Evolutionary conservation across 1,140 invertebrate species (phyloP), one percentile per base, ranked within the genome.

Genomic region (Ceratina japonica): DNA sequence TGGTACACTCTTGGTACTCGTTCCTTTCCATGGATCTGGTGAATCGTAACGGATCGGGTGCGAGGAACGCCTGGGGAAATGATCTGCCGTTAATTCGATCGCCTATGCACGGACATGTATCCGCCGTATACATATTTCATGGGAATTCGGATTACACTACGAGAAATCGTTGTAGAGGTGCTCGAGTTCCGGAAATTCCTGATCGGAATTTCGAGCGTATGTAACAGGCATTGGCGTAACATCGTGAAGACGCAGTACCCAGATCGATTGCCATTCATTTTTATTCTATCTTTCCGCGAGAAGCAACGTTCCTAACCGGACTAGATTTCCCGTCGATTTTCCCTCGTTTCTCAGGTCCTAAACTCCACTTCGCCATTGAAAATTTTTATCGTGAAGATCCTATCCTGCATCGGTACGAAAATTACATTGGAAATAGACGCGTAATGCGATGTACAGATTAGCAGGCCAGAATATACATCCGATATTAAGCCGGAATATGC

Each of bases 51-150:
- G 13, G 49, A 84, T 72, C 63, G 12, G 54, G 83, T 15, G 24
- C 31, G 71, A 59, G 73, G 73, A 71, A 74, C 51, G 27, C 49
- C 52, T 20, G 58, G 59, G 72, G 59, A 84, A 84, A 84, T 78
- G 83, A 75, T 77, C 74, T 59, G 31, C 56, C 49, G 74, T 78
- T 85, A 85, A 85, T 85, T 73, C 70, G 82, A 81, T 81, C 83
- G 78, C 64, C 82, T 69, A 69, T 61, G 68, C 82, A 76, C 56
- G 68, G 54, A 54, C 61, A 44, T 44, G 37, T 49, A 74, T 64
- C 75, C n/a, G 61, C 75, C 62, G 73, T 68, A 82, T 82, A 79
- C 65, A 63, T 78, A 65, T 83, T 73, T 84, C 82, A 73, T 73
- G 82, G 68, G 52, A 37, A 64, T 63, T 27, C 71, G 49, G 77